These are phyloP conservation scores for Baryphthengus martii DNA, from an alignment of 2,113 vertebrate genomes.

Conservation along the genomic window DNA sequence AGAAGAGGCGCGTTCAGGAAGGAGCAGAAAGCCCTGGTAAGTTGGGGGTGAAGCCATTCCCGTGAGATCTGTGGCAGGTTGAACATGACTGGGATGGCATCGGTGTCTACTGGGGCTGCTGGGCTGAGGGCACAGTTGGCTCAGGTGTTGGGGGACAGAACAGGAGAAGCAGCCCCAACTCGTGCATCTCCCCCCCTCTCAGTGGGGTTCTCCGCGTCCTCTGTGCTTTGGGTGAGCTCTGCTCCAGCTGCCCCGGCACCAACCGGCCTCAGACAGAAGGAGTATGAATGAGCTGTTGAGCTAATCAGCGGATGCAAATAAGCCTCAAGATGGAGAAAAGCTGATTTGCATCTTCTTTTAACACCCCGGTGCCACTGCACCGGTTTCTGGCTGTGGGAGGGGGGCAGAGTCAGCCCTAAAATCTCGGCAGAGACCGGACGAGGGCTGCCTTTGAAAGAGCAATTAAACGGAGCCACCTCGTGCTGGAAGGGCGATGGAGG, in stretches of 20 bases:
- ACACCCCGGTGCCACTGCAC: neutral
- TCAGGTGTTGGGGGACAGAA: neutral
- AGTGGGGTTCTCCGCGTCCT: too few species aligned
- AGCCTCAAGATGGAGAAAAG: neutral
- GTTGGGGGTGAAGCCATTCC: fast-evolving
- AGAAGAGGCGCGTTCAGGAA: too few species aligned
- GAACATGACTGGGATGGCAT: fast-evolving
- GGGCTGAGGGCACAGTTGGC: neutral
- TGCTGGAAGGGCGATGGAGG: neutral
- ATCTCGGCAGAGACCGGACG: neutral
- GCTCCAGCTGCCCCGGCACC: neutral
- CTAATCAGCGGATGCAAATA: neutral
- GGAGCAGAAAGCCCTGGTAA: neutral
- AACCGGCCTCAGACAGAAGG: neutral
- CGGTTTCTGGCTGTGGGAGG: neutral
- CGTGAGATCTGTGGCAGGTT: fast-evolving
- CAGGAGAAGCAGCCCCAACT: neutral
- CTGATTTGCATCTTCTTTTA: neutral
- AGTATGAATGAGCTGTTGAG: neutral
- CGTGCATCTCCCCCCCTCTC: fast-evolving
- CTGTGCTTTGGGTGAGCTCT: neutral
- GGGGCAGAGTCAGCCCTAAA: neutral
- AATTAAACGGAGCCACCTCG: neutral
- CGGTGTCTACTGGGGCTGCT: fast-evolving
- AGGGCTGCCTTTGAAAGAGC: neutral